phyloP scores from a whole-genome alignment of 2,888 invertebrate genomes.

The Lasioglossum calceatum region DNA sequence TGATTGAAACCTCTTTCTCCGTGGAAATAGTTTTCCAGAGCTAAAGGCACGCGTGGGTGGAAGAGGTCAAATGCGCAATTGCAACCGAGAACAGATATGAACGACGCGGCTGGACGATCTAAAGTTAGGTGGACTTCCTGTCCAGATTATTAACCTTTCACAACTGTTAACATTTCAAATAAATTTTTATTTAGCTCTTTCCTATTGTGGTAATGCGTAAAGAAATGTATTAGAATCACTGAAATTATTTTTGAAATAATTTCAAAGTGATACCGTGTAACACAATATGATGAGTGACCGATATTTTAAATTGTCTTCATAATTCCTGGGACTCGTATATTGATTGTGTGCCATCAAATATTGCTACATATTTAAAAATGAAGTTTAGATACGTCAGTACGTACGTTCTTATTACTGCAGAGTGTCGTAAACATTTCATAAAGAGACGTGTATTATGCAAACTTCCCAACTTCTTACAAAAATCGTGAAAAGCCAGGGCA shows the following conservation, averaged over 20 bases:
- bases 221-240: not conserved
- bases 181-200: not conserved
- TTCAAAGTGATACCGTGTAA: not conserved
- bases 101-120: not conserved
- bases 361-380: not conserved
- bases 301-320: not conserved
- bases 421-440: not conserved
- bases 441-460: not conserved
- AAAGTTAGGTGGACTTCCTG: not conserved
- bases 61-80: constrained; percentile 50
- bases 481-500: not conserved
- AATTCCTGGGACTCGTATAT: not conserved
- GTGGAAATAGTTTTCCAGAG: constrained; percentile 37
- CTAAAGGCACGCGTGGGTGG: constrained; percentile 40
- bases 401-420: not conserved
- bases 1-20: constrained; percentile 56
- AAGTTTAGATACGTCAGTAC: not conserved
- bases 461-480: constrained; percentile 4
- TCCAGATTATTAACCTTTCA: not conserved
- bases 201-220: not conserved
- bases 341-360: not conserved
- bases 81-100: constrained; percentile 5
- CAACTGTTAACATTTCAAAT: not conserved
- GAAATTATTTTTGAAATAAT: not conserved
- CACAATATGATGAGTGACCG: not conserved